phyloP scores from a whole-genome alignment of 2,888 invertebrate genomes.

The Meloe dianella region DNA sequence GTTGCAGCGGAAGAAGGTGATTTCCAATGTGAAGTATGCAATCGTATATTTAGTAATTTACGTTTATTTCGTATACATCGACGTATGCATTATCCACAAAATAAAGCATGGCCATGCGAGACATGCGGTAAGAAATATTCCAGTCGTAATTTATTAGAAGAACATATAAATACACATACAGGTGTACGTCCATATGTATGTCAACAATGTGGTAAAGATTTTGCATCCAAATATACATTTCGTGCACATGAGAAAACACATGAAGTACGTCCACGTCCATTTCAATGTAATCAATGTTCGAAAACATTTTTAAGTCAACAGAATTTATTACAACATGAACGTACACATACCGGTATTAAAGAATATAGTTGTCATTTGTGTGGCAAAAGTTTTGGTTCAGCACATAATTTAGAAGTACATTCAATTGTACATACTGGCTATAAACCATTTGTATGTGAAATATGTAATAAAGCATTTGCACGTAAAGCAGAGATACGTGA shows the following conservation, averaged over 20 bases:
- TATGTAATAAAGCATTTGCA: constrained; percentile 78
- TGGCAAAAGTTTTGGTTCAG: constrained; percentile 79
- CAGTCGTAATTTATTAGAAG: constrained; percentile 72
- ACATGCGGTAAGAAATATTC: constrained; percentile 73
- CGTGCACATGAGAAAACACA: constrained; percentile 79
- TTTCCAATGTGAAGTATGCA: constrained; percentile 70
- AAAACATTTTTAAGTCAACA: constrained; percentile 80
- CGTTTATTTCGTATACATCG: constrained; percentile 68
- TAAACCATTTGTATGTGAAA: constrained; percentile 72
- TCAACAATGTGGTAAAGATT: constrained; percentile 71
- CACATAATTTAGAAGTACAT: constrained; percentile 75
- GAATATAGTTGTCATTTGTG: constrained; percentile 73
- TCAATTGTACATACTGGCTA: constrained; percentile 79
- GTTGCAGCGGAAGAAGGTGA: constrained; percentile 68
- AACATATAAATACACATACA: constrained; percentile 75
- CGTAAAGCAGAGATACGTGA: constrained; percentile 79
- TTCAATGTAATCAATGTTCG: constrained; percentile 69
- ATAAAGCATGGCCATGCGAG: constrained; percentile 69
- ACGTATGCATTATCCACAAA: constrained; percentile 68
- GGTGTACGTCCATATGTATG: constrained; percentile 74
- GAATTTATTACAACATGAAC: constrained; percentile 76
- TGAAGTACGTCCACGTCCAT: constrained; percentile 71
- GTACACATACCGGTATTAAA: constrained; percentile 74
- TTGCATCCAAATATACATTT: constrained; percentile 80
- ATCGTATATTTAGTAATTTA: constrained; percentile 67